phyloP scores from a whole-genome alignment of 2,113 vertebrate genomes.

The Nicator chloris region DNA sequence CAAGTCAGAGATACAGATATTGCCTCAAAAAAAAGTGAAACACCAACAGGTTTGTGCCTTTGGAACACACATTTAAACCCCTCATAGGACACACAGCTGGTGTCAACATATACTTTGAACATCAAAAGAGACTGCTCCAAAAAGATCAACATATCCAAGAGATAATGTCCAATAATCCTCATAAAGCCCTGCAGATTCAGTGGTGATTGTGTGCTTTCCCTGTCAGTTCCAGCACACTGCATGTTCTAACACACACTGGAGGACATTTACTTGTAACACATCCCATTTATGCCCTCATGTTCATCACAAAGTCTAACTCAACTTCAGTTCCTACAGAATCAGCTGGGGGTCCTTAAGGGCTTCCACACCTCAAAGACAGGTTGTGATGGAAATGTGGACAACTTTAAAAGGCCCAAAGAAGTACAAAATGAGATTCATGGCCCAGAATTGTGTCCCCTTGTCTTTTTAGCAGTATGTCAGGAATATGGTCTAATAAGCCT shows the following conservation, averaged over 20 bases:
- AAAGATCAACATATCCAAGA: not conserved
- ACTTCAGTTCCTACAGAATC: not conserved
- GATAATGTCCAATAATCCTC: not conserved
- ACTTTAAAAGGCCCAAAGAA: not conserved
- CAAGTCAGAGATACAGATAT: not conserved
- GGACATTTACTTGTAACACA: not conserved
- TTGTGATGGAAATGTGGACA: not conserved
- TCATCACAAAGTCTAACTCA: not conserved
- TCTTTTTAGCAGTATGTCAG: not conserved
- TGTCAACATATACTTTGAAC: not conserved
- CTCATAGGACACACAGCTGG: not conserved
- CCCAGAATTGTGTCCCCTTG: not conserved
- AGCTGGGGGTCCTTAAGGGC: not conserved
- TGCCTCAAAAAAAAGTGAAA: not conserved
- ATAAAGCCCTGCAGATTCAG: not conserved
- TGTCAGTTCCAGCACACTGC: not conserved
- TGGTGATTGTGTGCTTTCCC: not conserved
- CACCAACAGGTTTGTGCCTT: not conserved
- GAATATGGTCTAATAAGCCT: not conserved
- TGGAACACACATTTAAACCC: not conserved
- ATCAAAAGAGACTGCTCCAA: not conserved
- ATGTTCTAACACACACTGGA: not conserved
- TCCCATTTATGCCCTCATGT: accelerated
- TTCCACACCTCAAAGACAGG: not conserved
- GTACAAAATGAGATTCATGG: not conserved